phyloP scores from a whole-genome alignment of 2,888 invertebrate genomes.

The Pollenia amentaria region DNA sequence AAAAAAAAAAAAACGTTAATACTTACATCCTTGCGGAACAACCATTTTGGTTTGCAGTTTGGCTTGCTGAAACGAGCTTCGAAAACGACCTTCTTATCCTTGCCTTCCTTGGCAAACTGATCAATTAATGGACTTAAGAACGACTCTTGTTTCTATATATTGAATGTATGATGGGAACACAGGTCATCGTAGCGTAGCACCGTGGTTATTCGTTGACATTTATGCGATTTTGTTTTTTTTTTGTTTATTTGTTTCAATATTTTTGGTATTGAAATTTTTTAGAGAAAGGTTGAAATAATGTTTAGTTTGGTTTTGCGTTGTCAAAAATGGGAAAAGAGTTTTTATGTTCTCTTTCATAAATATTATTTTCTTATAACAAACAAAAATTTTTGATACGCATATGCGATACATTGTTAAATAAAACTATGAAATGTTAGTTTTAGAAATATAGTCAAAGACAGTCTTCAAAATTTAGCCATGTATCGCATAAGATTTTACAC shows the following conservation, averaged over 20 bases:
- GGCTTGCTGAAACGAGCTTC: constrained; percentile 98
- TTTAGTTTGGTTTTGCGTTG: constrained; percentile 79
- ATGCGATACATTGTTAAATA: constrained; percentile 71
- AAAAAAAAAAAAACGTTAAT: constrained; percentile 47
- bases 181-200: not conserved
- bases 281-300: constrained; percentile 54
- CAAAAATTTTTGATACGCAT: constrained; percentile 57
- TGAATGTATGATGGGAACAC: not conserved
- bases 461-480: constrained; percentile 31
- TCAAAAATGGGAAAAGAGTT: constrained; percentile 84
- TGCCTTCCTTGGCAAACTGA: constrained; percentile 96
- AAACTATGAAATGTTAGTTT: constrained; percentile 42
- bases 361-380: constrained; percentile 64
- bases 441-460: constrained; percentile 17
- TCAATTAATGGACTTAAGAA: constrained; percentile 98
- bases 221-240: constrained; percentile 62
- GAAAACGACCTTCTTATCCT: constrained; percentile 97
- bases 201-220: constrained; percentile 73
- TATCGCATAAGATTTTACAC: constrained; percentile 47
- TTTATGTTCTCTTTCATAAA: constrained; percentile 52
- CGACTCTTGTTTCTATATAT: constrained; percentile 93
- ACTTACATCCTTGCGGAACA: constrained; percentile 96
- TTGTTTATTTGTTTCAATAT: constrained; percentile 53
- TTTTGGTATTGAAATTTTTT: constrained; percentile 55
- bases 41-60: constrained; percentile 97